Evolutionary conservation across 2,797 vertebrate genomes (phyloP), one percentile per base, ranked within the genome.

Genomic region (Dendrocincla fuliginosa): DNA sequence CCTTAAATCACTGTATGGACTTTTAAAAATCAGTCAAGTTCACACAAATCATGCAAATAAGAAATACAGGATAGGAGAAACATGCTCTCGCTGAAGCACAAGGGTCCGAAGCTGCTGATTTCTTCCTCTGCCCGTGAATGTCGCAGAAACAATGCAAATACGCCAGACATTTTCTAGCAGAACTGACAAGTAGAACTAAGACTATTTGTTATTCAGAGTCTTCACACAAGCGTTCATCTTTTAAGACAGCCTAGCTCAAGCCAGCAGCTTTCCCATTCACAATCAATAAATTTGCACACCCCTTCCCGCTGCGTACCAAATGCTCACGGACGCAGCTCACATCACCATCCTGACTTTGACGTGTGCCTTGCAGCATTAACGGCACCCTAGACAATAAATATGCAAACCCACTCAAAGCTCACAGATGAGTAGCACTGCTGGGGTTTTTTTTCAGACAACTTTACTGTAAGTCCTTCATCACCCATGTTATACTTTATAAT

Each of bases 281-380:
- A 68, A 91, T 77, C 89, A 87, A 85, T 83, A 91, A 23, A 91
- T 61, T 56, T 65, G 76, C 89, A 92, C 90, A 74, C 13, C 11
- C 74, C 87, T 85, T 55, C 73, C 56, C 50, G 64, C 64, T 80
- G 81, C 5, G 37, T 20, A 87, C 64, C 60, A 91, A 92, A 80
- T n/a, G 55, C 57, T 84, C 53, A 32, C 0, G 5, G 71, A 85
- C 24, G 70, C 56, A 53, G 44, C 81, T 76, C 68, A 49, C 59
- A 74, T 28, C 60, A 68, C 2, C 0, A 16, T 32, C 74, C 61
- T 6, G 9, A 33, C 47, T 41, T 33, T 37, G 50, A 46, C 35
- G 41, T 49, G 28, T 22, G 44, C 37, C 37, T 39, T 61, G 32
- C 15, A 70, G 61, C 77, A 89, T 50, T 49, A 42, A 59, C 80